Base-by-base conservation (phyloP, 2,888 invertebrate genomes). In the Caenorhabditis sp. region DNA sequence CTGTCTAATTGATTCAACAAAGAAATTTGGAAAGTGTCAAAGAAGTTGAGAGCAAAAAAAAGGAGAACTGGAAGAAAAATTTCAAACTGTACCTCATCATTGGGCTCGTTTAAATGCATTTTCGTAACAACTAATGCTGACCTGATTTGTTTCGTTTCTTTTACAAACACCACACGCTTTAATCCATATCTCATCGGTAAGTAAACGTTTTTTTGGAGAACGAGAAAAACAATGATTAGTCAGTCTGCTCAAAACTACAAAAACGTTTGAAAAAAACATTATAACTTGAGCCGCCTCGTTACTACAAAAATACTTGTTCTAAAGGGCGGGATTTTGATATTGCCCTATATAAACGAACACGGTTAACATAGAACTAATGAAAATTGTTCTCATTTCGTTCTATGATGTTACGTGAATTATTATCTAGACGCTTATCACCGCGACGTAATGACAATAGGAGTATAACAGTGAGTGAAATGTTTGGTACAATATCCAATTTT, bases 181-280 rank as follows among this genome's bases (percentile, higher is more conserved):
- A 31, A 27, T 57, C 31, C 26, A 57, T 26, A 19, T 61, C 58
- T 43, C 43, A 19, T 27, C 31, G 19, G 49, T 60, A n/a, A 26
- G 27, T 51, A 51, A 58, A 59, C 23, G 12, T 12, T 61, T 61
- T 49, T 61, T 51, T 53, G 61, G n/a, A n/a, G n/a, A n/a, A n/a
- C n/a, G n/a, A n/a, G n/a, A n/a, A n/a, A n/a, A n/a, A n/a, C n/a
- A n/a, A n/a, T n/a, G n/a, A n/a, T n/a, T n/a, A n/a, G n/a, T n/a
- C n/a, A 50, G 24, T 21, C 24, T 17, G 43, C 43, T 43, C 17
- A 43, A 43, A 43, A 43, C 43, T 43, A 43, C 43, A 43, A 43
- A 43, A 43, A 12, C 36, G 5, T 12, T 36, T 36, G 36, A 43
- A 43, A 10, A 43, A 43, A 43, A 43, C 3, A 3, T 43, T 12